Evolutionary conservation across 2,113 vertebrate species (phyloP), one percentile per base, ranked within the genome.

Genomic region (Pomatostomus ruficeps): DNA sequence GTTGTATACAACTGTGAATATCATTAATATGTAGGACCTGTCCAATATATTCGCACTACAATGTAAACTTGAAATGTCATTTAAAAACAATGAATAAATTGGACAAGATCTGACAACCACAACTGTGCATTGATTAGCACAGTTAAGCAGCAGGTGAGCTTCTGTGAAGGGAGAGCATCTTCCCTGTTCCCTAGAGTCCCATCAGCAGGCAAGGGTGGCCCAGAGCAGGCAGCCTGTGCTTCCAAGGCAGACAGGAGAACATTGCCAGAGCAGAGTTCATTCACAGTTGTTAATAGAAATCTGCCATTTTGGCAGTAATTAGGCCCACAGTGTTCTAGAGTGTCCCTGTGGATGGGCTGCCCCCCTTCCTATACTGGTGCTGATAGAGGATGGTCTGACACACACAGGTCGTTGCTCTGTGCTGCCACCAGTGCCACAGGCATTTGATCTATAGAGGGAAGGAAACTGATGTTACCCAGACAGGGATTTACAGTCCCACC

Each of bases 391-490:
- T 22, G 67, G 16, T 59, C 24, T 58, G 59, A 73, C 9, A 9
- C 29, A 18, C 10, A 5, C 19, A 62, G n/a, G 20, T 7, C 1
- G 0, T 40, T 1, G 4, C 66, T 43, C 78, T 40, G 28, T 0
- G 0, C 55, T 7, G 12, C 40, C 1, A 2, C 36, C 25, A 11
- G 59, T 31, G 21, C 62, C 36, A 42, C 0, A 1, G 33, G 55
- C 15, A 0, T 42, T 68, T 51, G 40, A 17, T n/a, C 68, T 61
- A 1, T 6, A 59, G 77, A 66, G 38, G 33, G 35, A 52, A 81
- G 29, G 65, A 78, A 93, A 55, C 43, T 0, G 0, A 16, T 67
- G 61, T 1, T 7, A 66, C 78, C 51, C 48, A 55, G 43, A 26
- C 16, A 42, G 57, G 6, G 46, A 74, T 63, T 82, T 94, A 17